Percentiles rank a stretch among this genome's conserved stretches.
Conservation (phyloP, 2,113 vertebrate species). For the Peromyscus polionotus region DNA sequence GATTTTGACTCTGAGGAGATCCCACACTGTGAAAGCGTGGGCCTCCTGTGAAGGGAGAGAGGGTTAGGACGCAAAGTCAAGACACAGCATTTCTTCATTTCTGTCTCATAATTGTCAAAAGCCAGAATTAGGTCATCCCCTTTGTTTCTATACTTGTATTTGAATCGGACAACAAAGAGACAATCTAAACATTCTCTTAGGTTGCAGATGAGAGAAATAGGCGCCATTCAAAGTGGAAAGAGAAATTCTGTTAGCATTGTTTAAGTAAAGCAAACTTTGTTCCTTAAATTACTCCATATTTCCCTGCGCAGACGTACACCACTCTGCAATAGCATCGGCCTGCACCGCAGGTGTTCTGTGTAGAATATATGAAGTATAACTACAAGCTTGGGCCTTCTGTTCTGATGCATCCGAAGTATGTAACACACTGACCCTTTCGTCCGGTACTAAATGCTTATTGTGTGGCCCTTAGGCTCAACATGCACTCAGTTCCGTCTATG, state of each 20-base stretch:
- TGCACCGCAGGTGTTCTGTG: slow-evolving; percentile 54
- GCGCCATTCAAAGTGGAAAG: slow-evolving; percentile 44
- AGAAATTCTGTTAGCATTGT: slow-evolving; percentile 51
- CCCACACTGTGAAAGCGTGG: not conserved
- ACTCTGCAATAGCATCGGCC: slow-evolving; percentile 53
- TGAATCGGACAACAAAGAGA: slow-evolving; percentile 52
- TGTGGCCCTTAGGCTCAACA: not conserved
- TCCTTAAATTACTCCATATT: slow-evolving; percentile 29
- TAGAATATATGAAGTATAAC: slow-evolving; percentile 46
- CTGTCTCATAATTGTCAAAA: slow-evolving; percentile 33
- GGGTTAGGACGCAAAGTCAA: not conserved
- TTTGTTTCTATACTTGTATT: slow-evolving; percentile 36
- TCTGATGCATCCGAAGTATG: not conserved
- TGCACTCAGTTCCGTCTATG: slow-evolving; percentile 72
- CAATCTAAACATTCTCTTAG: slow-evolving; percentile 4
- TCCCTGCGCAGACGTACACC: slow-evolving; percentile 40
- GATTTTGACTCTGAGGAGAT: not conserved
- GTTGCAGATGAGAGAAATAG: not conserved
- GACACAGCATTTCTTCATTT: not conserved
- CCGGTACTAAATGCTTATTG: slow-evolving; percentile 72
- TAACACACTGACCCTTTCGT: slow-evolving; percentile 53
- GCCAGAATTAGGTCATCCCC: slow-evolving; percentile 18
- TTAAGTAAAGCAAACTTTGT: slow-evolving; percentile 21
- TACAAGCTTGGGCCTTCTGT: slow-evolving; percentile 45
- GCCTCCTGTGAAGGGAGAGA: not conserved